Conservation (phyloP, 2,113 vertebrate genomes). For the Sander vitreus region DNA sequence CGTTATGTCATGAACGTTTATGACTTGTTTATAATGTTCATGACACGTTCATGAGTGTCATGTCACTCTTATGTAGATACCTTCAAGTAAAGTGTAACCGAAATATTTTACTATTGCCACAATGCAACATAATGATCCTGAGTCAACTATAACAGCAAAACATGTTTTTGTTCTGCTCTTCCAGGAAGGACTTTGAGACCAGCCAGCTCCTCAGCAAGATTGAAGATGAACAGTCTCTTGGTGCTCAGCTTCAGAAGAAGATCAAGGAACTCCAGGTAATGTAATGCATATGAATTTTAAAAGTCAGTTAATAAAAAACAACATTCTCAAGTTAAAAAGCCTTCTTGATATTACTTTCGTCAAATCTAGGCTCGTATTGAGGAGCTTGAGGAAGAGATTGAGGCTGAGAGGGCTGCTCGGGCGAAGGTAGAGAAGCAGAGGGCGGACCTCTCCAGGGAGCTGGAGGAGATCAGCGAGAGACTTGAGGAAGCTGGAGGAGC, state of each 20-base stretch:
- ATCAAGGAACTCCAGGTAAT: conserved; percentile 82
- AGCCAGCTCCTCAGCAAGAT: conserved; percentile 76
- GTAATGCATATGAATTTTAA: accelerated
- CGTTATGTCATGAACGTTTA: too few relatives aligned
- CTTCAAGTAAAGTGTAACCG: too few relatives aligned
- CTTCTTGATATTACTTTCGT: neutral
- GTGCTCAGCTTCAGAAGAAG: conserved; percentile 69
- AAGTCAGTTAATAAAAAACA: neutral
- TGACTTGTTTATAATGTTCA: too few relatives aligned
- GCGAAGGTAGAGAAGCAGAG: conserved; percentile 90
- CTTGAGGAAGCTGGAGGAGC: conserved; percentile 81
- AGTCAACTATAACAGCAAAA: neutral
- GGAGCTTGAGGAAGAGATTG: conserved; percentile 88
- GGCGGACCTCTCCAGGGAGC: conserved; percentile 88
- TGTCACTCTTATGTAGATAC: too few relatives aligned
- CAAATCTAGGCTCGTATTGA: conserved; percentile 74
- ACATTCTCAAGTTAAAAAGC: neutral
- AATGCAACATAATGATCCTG: neutral
- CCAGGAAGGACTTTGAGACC: conserved; percentile 70
- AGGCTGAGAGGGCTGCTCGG: conserved; percentile 87
- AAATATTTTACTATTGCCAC: too few relatives aligned
- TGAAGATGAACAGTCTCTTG: conserved; percentile 70
- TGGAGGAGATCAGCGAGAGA: conserved; percentile 89
- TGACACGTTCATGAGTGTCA: too few relatives aligned
- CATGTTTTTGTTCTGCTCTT: neutral